Evolutionary conservation across 2,113 vertebrate species (phyloP).

Genomic region (Willisornis vidua): DNA sequence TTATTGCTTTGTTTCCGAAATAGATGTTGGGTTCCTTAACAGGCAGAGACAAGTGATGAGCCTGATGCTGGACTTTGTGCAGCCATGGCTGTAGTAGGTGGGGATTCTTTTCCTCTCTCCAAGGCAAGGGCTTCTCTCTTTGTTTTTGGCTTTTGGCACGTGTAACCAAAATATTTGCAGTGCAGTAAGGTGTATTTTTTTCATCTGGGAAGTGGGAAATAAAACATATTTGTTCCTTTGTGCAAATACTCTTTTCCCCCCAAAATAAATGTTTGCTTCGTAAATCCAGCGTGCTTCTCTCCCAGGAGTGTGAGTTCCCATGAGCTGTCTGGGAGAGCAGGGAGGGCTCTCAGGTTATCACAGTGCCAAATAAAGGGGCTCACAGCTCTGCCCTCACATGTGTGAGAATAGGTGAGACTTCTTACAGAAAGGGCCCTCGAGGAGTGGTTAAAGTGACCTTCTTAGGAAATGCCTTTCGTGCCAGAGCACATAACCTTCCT

Average conservation of each 20-base stretch:
- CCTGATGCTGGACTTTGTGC: not conserved
- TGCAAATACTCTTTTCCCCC: not conserved
- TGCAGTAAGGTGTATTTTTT: not conserved
- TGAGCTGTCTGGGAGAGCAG: accelerated
- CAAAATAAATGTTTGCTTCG: not conserved
- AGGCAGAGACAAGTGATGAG: not conserved
- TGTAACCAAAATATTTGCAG: not conserved
- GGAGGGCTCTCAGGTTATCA: not conserved
- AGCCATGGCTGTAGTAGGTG: not conserved
- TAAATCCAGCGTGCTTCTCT: not conserved
- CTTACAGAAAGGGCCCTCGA: not conserved
- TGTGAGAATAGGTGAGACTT: not conserved
- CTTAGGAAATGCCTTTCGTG: slow-evolving; percentile 81
- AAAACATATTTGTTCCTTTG: not conserved
- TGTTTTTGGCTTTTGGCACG: not conserved
- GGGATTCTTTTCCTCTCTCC: not conserved
- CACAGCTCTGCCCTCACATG: not conserved
- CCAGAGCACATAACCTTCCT: slow-evolving; percentile 58
- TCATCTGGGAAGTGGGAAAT: slow-evolving; percentile 21
- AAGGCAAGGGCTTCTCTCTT: not conserved
- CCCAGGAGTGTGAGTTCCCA: not conserved
- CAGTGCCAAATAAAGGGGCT: not conserved
- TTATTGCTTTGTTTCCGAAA: not conserved
- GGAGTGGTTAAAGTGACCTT: slow-evolving; percentile 66
- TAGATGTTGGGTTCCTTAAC: not conserved